phyloP scores from a whole-genome alignment of 2,888 invertebrate genomes.

The Clusia tigrina region DNA sequence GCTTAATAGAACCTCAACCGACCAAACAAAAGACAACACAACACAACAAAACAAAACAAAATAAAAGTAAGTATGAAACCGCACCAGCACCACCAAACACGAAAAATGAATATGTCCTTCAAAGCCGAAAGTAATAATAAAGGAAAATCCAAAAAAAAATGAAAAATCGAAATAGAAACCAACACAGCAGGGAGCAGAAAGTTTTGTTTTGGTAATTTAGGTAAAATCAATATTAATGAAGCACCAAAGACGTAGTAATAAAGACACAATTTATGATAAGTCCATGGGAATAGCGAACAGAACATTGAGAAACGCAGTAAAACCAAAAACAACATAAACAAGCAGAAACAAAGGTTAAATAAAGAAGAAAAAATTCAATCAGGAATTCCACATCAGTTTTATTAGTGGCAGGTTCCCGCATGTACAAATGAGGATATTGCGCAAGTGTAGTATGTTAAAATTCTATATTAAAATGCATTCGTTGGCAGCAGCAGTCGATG shows the following conservation, averaged over 20 bases:
- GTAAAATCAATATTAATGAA: conserved; percentile 50
- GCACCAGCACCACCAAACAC: too few relatives aligned
- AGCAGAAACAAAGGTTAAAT: too few relatives aligned
- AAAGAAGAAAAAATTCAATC: neutral
- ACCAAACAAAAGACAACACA: conserved; percentile 19
- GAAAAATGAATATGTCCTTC: conserved; percentile 48
- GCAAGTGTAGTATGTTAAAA: too few relatives aligned
- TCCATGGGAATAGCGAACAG: neutral
- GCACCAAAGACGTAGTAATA: conserved; percentile 1
- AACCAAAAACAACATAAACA: too few relatives aligned
- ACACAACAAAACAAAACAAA: conserved; percentile 19
- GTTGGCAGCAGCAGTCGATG: neutral
- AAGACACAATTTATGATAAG: conserved; percentile 1
- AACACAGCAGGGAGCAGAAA: neutral
- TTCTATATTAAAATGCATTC: neutral
- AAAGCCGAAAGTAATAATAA: conserved; percentile 36
- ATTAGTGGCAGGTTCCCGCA: neutral
- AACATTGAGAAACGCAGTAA: too few relatives aligned
- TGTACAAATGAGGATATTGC: too few relatives aligned
- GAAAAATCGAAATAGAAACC: neutral
- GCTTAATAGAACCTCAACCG: conserved; percentile 44
- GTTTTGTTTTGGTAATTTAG: conserved; percentile 48
- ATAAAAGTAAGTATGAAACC: too few relatives aligned
- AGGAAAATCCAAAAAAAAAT: neutral
- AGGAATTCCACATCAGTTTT: neutral